Evolutionary conservation across 2,888 invertebrate species (phyloP).

Genomic region (Megamerina dolium): DNA sequence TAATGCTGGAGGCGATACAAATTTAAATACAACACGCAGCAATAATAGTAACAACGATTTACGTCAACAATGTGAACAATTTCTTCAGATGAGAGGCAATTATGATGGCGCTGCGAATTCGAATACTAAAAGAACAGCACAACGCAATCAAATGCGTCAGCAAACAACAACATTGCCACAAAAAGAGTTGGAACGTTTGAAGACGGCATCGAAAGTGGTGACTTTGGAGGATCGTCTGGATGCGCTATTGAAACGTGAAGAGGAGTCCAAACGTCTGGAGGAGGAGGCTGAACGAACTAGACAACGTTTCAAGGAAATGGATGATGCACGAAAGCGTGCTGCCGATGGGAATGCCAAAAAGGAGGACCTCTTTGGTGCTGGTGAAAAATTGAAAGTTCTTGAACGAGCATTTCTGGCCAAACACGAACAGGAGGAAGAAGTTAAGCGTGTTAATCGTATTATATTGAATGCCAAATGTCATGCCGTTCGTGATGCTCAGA

Average conservation of each 20-base stretch:
- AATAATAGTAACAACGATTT: constrained; percentile 1
- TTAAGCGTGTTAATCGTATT: constrained; percentile 67
- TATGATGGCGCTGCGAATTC: no score
- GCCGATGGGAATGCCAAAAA: constrained; percentile 30
- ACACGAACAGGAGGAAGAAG: constrained; percentile 55
- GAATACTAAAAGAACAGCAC: background rate
- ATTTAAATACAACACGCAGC: background rate
- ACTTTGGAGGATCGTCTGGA: constrained; percentile 50
- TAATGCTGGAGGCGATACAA: background rate
- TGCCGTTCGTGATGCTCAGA: constrained; percentile 77
- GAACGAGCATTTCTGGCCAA: constrained; percentile 51
- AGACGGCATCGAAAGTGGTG: constrained; percentile 55
- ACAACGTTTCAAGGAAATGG: constrained; percentile 50
- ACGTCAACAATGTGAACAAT: constrained; percentile 1
- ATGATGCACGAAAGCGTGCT: constrained; percentile 32
- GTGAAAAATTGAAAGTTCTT: constrained; percentile 53
- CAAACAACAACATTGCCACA: constrained; percentile 40
- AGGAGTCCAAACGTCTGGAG: constrained; percentile 50
- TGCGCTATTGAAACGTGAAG: constrained; percentile 48
- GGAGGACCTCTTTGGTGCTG: constrained; percentile 43
- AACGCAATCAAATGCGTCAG: background rate
- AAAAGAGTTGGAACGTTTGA: constrained; percentile 57
- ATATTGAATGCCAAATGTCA: constrained; percentile 80
- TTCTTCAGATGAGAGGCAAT: background rate
- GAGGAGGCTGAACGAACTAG: constrained; percentile 58